These are phyloP conservation scores for Diabrotica balteata DNA, from an alignment of 2,888 invertebrate species.

Conservation along the genomic window DNA sequence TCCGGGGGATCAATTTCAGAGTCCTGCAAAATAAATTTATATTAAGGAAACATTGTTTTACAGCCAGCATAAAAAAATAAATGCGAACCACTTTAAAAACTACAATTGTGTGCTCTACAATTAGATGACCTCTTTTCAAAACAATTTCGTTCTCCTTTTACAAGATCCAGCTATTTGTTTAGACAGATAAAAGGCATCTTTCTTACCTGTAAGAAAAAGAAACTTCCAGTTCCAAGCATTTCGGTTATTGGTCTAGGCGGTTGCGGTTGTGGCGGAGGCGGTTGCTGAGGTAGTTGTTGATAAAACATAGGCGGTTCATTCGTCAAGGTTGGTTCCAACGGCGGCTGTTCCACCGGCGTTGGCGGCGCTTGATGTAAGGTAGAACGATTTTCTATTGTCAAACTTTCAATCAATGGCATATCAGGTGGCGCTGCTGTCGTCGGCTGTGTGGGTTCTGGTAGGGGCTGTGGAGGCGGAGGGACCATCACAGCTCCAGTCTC, in stretches of 20 bases:
- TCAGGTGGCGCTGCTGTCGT: conserved; percentile 29
- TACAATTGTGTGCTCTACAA: no score
- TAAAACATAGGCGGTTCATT: conserved; percentile 61
- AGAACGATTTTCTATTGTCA: conserved; percentile 32
- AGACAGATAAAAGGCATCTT: neutral
- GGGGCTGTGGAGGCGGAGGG: conserved; percentile 4
- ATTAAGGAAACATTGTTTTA: no score
- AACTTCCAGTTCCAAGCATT: conserved; percentile 78
- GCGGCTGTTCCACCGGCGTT: conserved; percentile 53
- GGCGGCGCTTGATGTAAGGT: conserved; percentile 53
- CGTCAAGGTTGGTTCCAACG: conserved; percentile 43
- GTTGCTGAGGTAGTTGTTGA: conserved; percentile 61
- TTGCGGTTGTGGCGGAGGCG: conserved; percentile 49
- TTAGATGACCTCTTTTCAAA: no score
- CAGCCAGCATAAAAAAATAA: no score
- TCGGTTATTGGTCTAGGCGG: conserved; percentile 74
- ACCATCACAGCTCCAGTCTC: conserved; percentile 12
- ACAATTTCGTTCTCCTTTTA: no score
- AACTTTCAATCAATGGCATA: conserved; percentile 48
- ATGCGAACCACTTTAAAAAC: no score
- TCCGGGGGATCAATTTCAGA: conserved; percentile 82
- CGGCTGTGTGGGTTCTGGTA: conserved; percentile 34
- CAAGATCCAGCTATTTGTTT: no score
- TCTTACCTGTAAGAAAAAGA: conserved; percentile 79
- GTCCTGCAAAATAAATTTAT: conserved; percentile 57